Base-by-base conservation (phyloP, 1,140 invertebrate genomes). In the Phocides pigmalion region DNA sequence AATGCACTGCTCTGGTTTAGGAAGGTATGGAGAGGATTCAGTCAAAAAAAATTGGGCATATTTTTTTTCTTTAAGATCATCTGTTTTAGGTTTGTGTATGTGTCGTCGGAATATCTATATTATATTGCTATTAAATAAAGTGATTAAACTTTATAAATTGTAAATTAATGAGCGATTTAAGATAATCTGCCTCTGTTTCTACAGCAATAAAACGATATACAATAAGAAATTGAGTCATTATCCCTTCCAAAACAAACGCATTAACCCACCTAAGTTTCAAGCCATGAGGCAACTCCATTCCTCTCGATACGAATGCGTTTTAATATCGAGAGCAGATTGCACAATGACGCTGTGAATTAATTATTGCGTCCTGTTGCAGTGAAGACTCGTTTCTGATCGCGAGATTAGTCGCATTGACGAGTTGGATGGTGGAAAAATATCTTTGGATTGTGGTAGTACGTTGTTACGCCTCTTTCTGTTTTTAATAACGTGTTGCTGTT, bases 301-400 rank as follows among this genome's bases (percentile, higher is more conserved):
- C 46, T 67, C 64, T 63, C 42, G 37, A 47, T 74, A 75, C 70
- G 79, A 82, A 78, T 80, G 77, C 73, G 64, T 79, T 84, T 84
- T 80, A 82, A 82, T 87, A 84, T 81, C 76, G 73, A 78, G 74
- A 83, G 74, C 78, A 80, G 76, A 81, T 85, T 87, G 81, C 74
- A 81, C 80, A 87, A 87, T 84, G 81, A 83, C 72, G 69, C 68
- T 69, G 70, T 79, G 77, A 85, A 87, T 85, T 80, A 84, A 85
- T 85, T 82, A 84, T 74, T 71, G 72, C 72, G 66, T 74, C 68
- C 72, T 77, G 67, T 76, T 84, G 81, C 82, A 76, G 74, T 70
- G 79, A 64, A 74, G 71, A 75, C 75, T 74, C 63, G 76, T 76
- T 78, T 76, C 75, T 72, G 61, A 71, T 73, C 66, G 20, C 25